phyloP scores from a whole-genome alignment of 2,113 vertebrate genomes.

The Hipposideros armiger region DNA sequence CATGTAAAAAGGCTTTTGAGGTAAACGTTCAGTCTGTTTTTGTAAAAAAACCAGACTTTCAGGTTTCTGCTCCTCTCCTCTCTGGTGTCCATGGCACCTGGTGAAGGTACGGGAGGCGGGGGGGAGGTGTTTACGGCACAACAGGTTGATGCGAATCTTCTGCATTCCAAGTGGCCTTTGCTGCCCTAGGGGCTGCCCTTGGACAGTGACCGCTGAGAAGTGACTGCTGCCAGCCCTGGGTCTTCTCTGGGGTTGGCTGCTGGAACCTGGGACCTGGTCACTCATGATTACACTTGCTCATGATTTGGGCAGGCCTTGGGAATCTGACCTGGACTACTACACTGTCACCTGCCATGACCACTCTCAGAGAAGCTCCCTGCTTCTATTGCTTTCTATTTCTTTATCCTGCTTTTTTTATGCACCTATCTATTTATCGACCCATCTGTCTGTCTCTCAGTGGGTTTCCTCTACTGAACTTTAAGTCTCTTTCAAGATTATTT shows the following conservation, averaged over 20 bases:
- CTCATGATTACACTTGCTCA: not conserved
- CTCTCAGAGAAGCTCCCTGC: not conserved
- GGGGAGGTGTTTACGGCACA: not conserved
- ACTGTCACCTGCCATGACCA: not conserved
- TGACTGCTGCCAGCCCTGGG: not conserved
- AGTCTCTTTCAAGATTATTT: not conserved
- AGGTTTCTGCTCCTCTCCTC: not conserved
- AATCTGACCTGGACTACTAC: not conserved
- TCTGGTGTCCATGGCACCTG: not conserved
- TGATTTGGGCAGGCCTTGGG: not conserved
- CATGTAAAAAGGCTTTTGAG: not conserved
- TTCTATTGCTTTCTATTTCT: not conserved
- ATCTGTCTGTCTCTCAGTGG: not conserved
- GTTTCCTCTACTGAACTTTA: not conserved
- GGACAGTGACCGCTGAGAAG: not conserved
- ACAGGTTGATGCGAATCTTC: no score
- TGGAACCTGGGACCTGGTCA: not conserved
- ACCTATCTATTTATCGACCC: not conserved
- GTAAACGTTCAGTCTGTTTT: not conserved
- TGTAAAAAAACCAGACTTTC: not conserved
- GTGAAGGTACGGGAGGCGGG: no score
- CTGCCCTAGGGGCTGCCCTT: not conserved
- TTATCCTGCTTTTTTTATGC: not conserved
- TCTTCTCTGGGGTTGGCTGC: not conserved
- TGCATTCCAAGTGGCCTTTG: not conserved